Evolutionary conservation across 2,113 vertebrate genomes (phyloP).

Genomic region (Malurus alboscapulatus): DNA sequence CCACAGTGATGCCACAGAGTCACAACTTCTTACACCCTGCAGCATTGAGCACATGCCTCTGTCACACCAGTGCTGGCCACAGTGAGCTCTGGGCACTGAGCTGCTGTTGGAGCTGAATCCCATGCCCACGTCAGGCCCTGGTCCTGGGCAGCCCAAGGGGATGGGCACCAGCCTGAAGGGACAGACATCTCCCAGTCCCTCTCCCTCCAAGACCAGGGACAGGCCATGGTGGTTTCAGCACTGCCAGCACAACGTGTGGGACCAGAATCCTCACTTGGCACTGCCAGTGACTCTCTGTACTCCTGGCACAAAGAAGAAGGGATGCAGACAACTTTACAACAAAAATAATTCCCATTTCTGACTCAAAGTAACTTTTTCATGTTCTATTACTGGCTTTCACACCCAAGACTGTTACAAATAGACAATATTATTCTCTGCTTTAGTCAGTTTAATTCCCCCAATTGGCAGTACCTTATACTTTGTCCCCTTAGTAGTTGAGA

Average conservation of each 20-base stretch:
- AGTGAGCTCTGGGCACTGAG: fast-evolving
- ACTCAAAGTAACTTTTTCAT: neutral
- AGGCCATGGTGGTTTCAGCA: fast-evolving
- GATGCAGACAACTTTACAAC: neutral
- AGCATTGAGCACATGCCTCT: fast-evolving
- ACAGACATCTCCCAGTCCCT: neutral
- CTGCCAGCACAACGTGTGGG: fast-evolving
- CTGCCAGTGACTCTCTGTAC: neutral
- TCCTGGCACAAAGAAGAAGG: neutral
- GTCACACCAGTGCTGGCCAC: fast-evolving
- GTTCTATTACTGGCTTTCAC: neutral
- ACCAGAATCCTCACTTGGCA: neutral
- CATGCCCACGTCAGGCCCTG: fast-evolving
- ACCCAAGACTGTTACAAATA: neutral
- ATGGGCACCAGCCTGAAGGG: neutral
- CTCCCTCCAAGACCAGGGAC: neutral
- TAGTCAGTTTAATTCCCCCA: neutral
- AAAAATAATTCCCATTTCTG: neutral
- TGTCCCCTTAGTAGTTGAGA: neutral
- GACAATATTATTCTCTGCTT: neutral
- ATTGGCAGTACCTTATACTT: neutral
- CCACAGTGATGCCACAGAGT: neutral
- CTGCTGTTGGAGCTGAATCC: fast-evolving
- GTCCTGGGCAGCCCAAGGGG: neutral
- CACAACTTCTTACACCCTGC: neutral